A percentile compares a stretch with the other conserved stretches of the same genome.
phyloP scores from a whole-genome alignment of 2,888 invertebrate species.

The Polymixis flavicincta region DNA sequence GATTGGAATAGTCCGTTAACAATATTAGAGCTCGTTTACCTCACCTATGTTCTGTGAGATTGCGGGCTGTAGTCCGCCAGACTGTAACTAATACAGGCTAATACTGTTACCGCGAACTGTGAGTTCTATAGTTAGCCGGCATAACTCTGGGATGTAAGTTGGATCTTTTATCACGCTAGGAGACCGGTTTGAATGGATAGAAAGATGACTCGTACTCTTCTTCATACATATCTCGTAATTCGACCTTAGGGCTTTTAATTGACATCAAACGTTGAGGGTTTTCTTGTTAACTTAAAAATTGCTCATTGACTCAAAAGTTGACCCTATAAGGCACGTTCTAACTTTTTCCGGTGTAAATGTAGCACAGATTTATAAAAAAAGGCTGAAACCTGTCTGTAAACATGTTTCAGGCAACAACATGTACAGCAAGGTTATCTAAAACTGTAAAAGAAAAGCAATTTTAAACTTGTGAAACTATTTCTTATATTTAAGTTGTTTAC shows the following conservation, averaged over 20 bases:
- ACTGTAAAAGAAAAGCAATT: neutral
- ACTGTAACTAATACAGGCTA: conserved; percentile 28
- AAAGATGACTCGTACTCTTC: neutral
- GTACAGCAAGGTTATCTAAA: neutral
- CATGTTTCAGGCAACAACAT: too few species aligned
- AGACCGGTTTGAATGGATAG: neutral
- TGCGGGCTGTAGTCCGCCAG: neutral
- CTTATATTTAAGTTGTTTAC: too few species aligned
- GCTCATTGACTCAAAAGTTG: neutral
- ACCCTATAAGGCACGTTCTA: neutral
- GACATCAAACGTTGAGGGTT: neutral
- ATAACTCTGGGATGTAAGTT: neutral
- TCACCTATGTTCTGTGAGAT: conserved; percentile 1
- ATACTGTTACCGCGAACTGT: conserved; percentile 19
- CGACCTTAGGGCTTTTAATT: neutral
- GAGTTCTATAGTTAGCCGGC: conserved; percentile 4
- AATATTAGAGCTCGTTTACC: neutral
- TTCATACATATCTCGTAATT: neutral
- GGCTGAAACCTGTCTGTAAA: too few species aligned
- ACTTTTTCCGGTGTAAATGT: too few species aligned
- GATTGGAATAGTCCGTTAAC: conserved; percentile 14
- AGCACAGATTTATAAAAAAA: too few species aligned
- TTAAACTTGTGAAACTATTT: neutral
- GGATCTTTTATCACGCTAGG: too few species aligned
- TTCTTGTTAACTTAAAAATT: neutral